Evolutionary conservation across 2,113 vertebrate species (phyloP), one percentile per base, ranked within the genome.

Genomic region (Zapus hudsonius): DNA sequence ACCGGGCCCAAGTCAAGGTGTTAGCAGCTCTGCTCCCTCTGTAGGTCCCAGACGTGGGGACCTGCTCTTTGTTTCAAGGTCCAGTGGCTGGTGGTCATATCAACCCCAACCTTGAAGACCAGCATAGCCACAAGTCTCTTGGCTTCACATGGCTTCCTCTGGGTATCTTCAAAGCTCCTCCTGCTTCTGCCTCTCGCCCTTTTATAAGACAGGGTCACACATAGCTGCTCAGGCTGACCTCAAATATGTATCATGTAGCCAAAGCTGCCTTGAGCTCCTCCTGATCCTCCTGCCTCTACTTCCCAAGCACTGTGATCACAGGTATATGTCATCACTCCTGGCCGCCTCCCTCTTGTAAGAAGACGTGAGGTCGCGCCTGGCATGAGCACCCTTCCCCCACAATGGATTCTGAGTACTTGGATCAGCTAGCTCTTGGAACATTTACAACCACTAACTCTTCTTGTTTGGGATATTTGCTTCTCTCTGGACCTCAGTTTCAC

Each of bases 91-190:
- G 16, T 12, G 36, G 29, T 8, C 27, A 5, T 7, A 7, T 73
- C 11, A 3, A 0, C 16, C 52, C 16, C 11, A 1, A 0, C 17
- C 57, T 38, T 59, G 1, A 0, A 44, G 64, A 11, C 22, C 9
- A 73, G 36, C 22, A 15, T 15, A 31, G 72, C 47, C 38, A 22
- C 20, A 11, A 33, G 7, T 12, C 12, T 7, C 38, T 25, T 7
- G 16, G 1, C 59, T 72, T n/a, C 40, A 36, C 19, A 1, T 19
- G 1, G 4, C 20, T 16, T 78, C 73, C 42, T 40, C 57, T 80
- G 15, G 0, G 0, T 4, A 33, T 19, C 2, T 10, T 44, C 40
- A 47, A 47, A 7, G 7, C 47, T 47, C 47, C 12, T 47, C 12
- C 47, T 47, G 47, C 47, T 47, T 47, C 47, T 12, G 7, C 47